Conservation (phyloP, 2,888 invertebrate species). For the Chydorus sphaericus region DNA sequence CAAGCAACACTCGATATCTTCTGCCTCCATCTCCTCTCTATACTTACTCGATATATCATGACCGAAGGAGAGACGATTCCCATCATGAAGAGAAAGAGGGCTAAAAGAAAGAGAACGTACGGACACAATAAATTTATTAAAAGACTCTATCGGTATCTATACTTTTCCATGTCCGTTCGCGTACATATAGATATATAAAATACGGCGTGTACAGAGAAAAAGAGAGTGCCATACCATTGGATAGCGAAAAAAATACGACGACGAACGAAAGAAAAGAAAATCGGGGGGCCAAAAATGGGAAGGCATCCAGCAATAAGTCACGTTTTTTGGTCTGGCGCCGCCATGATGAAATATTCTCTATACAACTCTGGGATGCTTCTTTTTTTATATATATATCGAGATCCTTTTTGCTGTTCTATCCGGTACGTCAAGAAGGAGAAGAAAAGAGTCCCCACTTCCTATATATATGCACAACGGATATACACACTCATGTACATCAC, state of each 20-base stretch:
- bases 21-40: too few relatives aligned
- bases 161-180: too few relatives aligned
- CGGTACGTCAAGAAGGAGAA: too few relatives aligned
- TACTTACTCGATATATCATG: too few relatives aligned
- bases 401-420: too few relatives aligned
- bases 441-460: too few relatives aligned
- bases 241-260: not conserved
- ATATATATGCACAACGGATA: too few relatives aligned
- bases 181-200: not conserved
- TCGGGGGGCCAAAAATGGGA: constrained; percentile 1
- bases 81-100: not conserved
- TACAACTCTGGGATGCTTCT: not conserved
- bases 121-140: constrained; percentile 1
- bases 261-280: not conserved
- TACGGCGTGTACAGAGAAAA: not conserved
- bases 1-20: too few relatives aligned
- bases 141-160: not conserved
- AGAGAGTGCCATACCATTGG: too few relatives aligned
- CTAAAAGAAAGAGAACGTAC: not conserved
- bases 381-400: too few relatives aligned
- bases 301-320: constrained; percentile 7
- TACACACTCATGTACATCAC: too few relatives aligned
- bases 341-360: constrained; percentile 6
- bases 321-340: constrained; percentile 3
- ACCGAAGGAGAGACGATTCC: too few relatives aligned